Conservation (phyloP, 2,888 invertebrate genomes). For the Drosophila maculinotata region DNA sequence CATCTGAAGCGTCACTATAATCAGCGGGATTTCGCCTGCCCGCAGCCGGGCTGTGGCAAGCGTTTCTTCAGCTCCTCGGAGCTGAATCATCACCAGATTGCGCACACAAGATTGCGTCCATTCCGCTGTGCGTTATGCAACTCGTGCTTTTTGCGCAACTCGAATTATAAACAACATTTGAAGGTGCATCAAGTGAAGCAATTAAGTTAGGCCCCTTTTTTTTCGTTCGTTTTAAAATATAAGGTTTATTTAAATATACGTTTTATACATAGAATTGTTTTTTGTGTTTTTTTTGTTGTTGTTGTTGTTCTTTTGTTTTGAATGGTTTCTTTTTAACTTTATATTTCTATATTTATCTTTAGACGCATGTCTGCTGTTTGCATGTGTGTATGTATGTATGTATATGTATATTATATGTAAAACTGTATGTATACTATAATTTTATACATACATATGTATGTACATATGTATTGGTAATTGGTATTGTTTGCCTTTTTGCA, state of each 20-base stretch:
- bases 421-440: slow-evolving; percentile 38
- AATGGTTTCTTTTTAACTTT: slow-evolving; percentile 37
- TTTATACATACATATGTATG: too few relatives aligned
- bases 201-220: slow-evolving; percentile 3
- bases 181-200: slow-evolving; percentile 55
- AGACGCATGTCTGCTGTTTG: slow-evolving; percentile 37
- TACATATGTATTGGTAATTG: slow-evolving; percentile 57
- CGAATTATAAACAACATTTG: slow-evolving; percentile 78
- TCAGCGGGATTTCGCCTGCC: slow-evolving; percentile 71
- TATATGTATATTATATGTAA: slow-evolving; percentile 40
- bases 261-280: slow-evolving; percentile 69
- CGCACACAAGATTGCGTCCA: slow-evolving; percentile 67
- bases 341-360: slow-evolving; percentile 36
- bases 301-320: not conserved
- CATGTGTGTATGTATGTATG: slow-evolving; percentile 12
- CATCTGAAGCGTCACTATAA: slow-evolving; percentile 79
- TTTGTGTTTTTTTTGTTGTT: slow-evolving; percentile 33
- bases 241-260: slow-evolving; percentile 78
- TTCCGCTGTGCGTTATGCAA: slow-evolving; percentile 70
- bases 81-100: slow-evolving; percentile 77
- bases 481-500: slow-evolving; percentile 44
- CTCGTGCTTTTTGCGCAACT: slow-evolving; percentile 70
- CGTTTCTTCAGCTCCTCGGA: slow-evolving; percentile 75
- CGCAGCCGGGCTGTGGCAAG: slow-evolving; percentile 68
- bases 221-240: slow-evolving; percentile 51